Percentiles rank a stretch among this genome's conserved stretches.
These are phyloP conservation scores for Petrocephalus schoutedeni DNA, from an alignment of 2,797 vertebrate species.

Conservation along the genomic window DNA sequence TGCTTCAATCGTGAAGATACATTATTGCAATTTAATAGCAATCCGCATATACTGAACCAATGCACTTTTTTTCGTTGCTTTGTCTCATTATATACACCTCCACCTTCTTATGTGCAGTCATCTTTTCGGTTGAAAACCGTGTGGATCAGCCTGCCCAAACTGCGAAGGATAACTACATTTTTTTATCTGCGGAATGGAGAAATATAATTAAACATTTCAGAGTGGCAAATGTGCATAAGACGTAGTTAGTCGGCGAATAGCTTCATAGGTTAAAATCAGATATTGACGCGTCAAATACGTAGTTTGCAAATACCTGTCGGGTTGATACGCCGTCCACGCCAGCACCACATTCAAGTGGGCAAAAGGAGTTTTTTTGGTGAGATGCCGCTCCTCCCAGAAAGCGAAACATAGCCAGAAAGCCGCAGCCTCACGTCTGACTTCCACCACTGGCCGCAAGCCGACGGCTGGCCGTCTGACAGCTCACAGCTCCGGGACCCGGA, in stretches of 20 bases:
- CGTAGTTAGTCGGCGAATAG: background rate
- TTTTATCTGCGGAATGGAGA: background rate
- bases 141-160: background rate
- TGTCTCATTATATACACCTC: background rate
- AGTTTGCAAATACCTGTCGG: slow-evolving; percentile 25
- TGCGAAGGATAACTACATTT: background rate
- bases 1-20: background rate
- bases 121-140: background rate
- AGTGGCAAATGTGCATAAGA: background rate
- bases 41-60: background rate
- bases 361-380: slow-evolving; percentile 60
- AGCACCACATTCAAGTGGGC: slow-evolving; percentile 27
- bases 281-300: background rate
- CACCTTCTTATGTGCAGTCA: background rate
- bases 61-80: background rate
- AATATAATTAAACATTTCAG: background rate
- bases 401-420: slow-evolving; percentile 42
- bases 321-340: slow-evolving; percentile 7
- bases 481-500: slow-evolving; percentile 38
- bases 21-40: background rate
- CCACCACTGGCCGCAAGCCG: slow-evolving; percentile 2
- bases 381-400: slow-evolving; percentile 34
- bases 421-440: slow-evolving; percentile 32
- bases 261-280: background rate
- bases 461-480: slow-evolving; percentile 36